These are phyloP conservation scores for Rhagologus leucostigma DNA, from an alignment of 2,113 vertebrate species.

Conservation along the genomic window DNA sequence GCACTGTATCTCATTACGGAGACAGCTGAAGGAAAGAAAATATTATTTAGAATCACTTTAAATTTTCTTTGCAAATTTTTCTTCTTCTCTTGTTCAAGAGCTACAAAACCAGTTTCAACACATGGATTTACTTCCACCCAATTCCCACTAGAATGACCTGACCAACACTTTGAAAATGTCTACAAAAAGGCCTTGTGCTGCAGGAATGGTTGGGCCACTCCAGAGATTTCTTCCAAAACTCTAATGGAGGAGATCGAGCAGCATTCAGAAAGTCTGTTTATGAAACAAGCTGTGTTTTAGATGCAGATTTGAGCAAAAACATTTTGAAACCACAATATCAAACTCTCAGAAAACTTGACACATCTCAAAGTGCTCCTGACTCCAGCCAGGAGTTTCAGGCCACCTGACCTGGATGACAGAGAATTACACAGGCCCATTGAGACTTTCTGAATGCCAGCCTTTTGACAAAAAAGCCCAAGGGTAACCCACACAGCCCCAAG, in stretches of 20 bases:
- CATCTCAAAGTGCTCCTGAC: not conserved
- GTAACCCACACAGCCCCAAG: not conserved
- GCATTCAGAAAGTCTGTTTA: not conserved
- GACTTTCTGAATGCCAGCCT: not conserved
- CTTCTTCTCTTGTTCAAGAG: not conserved
- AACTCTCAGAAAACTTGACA: not conserved
- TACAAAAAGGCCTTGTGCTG: not conserved
- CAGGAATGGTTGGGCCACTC: not conserved
- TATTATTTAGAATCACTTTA: slow-evolving; percentile 63
- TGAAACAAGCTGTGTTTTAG: not conserved
- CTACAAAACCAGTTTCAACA: not conserved
- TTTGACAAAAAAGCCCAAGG: not conserved
- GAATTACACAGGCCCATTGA: not conserved
- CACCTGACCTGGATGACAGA: not conserved
- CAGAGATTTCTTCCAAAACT: not conserved
- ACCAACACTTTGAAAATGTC: not conserved
- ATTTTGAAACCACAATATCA: not conserved
- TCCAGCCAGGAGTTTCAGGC: not conserved
- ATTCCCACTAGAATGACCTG: not conserved
- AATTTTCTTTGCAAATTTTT: not conserved
- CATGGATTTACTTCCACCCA: not conserved
- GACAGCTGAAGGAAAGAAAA: slow-evolving; percentile 86
- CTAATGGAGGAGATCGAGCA: rapidly evolving
- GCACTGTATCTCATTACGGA: slow-evolving; percentile 98
- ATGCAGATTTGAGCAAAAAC: not conserved